Conservation (phyloP, 2,113 vertebrate genomes). For the Channa argus region DNA sequence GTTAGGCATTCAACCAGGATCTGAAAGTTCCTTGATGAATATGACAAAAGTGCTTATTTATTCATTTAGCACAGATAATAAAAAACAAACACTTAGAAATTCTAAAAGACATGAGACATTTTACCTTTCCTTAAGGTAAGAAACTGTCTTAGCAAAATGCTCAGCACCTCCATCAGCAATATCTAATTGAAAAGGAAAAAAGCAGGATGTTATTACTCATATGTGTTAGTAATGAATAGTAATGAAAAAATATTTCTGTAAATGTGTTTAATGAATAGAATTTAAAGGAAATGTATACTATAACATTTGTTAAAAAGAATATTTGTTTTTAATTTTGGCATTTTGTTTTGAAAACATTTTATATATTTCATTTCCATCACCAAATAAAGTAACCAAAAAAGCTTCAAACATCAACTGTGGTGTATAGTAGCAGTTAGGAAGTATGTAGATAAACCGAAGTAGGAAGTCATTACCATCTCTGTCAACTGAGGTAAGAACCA, state of each 20-base stretch:
- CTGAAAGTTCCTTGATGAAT: constrained; percentile 82
- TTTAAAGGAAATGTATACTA: too few species aligned
- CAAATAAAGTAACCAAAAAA: too few species aligned
- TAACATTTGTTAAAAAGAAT: too few species aligned
- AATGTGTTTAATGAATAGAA: too few species aligned
- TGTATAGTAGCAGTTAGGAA: background rate
- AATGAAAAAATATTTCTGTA: too few species aligned
- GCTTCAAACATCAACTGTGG: background rate
- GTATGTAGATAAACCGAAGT: background rate
- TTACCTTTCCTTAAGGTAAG: constrained; percentile 92
- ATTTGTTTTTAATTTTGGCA: too few species aligned
- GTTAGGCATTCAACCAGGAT: constrained; percentile 97
- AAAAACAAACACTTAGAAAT: background rate
- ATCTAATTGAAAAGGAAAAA: constrained; percentile 79
- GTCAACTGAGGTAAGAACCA: constrained; percentile 97
- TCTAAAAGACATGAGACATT: background rate
- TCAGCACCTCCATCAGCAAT: constrained; percentile 92
- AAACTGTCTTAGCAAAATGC: constrained; percentile 93
- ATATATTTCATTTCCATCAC: too few species aligned
- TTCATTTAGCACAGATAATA: background rate
- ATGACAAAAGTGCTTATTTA: background rate
- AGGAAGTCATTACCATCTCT: constrained; percentile 87
- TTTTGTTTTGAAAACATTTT: too few species aligned
- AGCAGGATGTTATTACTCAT: background rate
- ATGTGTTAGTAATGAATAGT: too few species aligned